Base-by-base conservation (phyloP, 2,797 vertebrate species). In the Helarctos malayanus region DNA sequence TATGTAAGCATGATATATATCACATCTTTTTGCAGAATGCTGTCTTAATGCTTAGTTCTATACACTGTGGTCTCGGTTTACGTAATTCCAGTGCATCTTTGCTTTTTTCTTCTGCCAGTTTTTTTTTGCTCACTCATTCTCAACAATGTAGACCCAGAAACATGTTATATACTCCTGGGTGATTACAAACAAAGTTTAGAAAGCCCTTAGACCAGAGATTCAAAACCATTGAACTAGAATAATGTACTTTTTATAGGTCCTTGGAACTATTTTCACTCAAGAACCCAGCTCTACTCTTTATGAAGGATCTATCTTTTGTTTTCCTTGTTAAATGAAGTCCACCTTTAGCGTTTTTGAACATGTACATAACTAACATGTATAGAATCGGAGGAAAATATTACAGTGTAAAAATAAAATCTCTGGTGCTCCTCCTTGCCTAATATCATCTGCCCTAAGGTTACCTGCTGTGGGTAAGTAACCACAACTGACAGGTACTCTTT, bases 201-300 rank as follows among this genome's bases (percentile, higher is more conserved):
- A 95, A 82, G 29, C n/a, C 78, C 29, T 94, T 82, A 61, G 49
- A 49, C 59, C 57, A 89, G 57, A 95, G 27, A 6, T 49, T 94
- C 49, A 83, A 41, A 86, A 65, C 47, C 27, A 52, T 76, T 95
- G 95, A 88, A 81, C 54, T 75, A 68, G 56, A 83, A 45, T 79
- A 76, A 32, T 52, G 27, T 61, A 25, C 38, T 96, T 92, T 93
- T 93, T 87, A 32, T 71, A 75, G 25, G 25, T 86, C 75, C 75
- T 95, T 93, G 5, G 54, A 89, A 38, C 84, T 94, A 14, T 80
- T 96, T 97, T 94, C 27, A 95, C 71, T 54, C 47, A 85, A 13
- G 35, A 97, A 63, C n/a, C 45, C 56, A 87, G 32, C 65, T 81
- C 25, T 54, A 7, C 75, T 88, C n/a, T 91, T 91, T 88, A 82